Conservation (phyloP, 2,888 invertebrate genomes). For the Protophormia terraenovae region DNA sequence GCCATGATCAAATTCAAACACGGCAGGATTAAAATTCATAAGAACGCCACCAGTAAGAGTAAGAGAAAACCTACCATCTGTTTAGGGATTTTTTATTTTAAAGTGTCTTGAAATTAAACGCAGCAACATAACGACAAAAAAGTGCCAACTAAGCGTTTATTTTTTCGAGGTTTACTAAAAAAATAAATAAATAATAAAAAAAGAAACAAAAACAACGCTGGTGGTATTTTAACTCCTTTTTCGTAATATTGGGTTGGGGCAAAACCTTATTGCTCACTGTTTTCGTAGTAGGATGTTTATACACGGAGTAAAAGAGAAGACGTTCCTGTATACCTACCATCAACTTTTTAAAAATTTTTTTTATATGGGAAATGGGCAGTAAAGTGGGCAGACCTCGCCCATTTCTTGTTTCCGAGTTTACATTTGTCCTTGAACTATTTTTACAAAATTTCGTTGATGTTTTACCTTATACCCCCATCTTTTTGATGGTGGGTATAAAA, state of each 20-base stretch:
- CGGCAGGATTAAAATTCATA: constrained; percentile 56
- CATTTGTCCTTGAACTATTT: too few relatives aligned
- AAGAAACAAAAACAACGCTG: constrained; percentile 61
- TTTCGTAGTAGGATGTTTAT: too few relatives aligned
- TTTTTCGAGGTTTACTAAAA: background rate
- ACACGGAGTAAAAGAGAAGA: too few relatives aligned
- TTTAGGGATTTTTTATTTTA: constrained; percentile 26
- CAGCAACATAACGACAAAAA: background rate
- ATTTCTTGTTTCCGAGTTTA: too few relatives aligned
- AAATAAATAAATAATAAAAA: constrained; percentile 19
- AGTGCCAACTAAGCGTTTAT: constrained; percentile 63
- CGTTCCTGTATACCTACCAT: too few relatives aligned
- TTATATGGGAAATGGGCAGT: too few relatives aligned
- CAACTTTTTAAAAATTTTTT: too few relatives aligned
- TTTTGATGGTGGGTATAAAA: too few relatives aligned
- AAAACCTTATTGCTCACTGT: background rate
- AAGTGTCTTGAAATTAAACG: constrained; percentile 42
- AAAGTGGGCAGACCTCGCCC: too few relatives aligned
- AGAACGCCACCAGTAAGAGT: constrained; percentile 17
- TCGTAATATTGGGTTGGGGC: constrained; percentile 36
- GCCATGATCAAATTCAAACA: constrained; percentile 63
- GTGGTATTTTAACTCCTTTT: constrained; percentile 65
- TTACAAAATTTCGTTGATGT: too few relatives aligned
- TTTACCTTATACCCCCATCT: too few relatives aligned
- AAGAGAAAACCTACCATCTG: constrained; percentile 59